Base-by-base conservation (phyloP, 2,113 vertebrate genomes). In the Cinclus cinclus region DNA sequence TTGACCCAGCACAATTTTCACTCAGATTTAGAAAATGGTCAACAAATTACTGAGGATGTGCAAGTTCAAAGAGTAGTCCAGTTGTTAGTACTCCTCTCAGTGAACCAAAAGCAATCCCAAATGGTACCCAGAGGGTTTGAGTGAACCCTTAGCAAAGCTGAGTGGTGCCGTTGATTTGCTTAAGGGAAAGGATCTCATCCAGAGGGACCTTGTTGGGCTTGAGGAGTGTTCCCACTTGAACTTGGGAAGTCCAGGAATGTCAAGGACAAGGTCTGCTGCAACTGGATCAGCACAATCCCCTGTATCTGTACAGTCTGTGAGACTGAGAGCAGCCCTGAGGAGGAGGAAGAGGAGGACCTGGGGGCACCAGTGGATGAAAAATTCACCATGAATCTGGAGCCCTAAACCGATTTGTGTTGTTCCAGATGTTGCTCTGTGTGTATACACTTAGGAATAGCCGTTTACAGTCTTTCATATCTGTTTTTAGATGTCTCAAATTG, bases 161-260 rank as follows among this genome's bases (percentile, higher is more conserved):
- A 19, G 10, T 1, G 12, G 6, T 46, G 33, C 22, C 23, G 14
- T 2, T 19, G 27, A 37, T 75, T 58, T 3, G 0, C 15, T 62
- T 17, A 16, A 88, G 31, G 13, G 21, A 33, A 87, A 16, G 21
- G 11, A 8, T 15, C 4, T 2, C 50, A 49, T 11, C 15, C n/a
- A 65, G 20, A 42, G 21, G 10, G 30, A 70, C 21, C 17, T 31
- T 41, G 33, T 30, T 50, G 41, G 8, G 4, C 28, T 70, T 9
- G 13, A 68, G 33, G 16, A 46, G 11, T 0, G 1, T 3, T 9
- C 2, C 25, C 11, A 24, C 4, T 2, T 20, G 17, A 50, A 39
- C 7, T 9, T 10, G 5, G 21, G 16, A 77, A 52, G 24, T 49
- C 77, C 59, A 53, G 3, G 6, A 44, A 56, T 6, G 21, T 6